A percentile compares a stretch with the other conserved stretches of the same genome.
Conservation (phyloP, 2,113 vertebrate species). For the Pluvialis apricaria region DNA sequence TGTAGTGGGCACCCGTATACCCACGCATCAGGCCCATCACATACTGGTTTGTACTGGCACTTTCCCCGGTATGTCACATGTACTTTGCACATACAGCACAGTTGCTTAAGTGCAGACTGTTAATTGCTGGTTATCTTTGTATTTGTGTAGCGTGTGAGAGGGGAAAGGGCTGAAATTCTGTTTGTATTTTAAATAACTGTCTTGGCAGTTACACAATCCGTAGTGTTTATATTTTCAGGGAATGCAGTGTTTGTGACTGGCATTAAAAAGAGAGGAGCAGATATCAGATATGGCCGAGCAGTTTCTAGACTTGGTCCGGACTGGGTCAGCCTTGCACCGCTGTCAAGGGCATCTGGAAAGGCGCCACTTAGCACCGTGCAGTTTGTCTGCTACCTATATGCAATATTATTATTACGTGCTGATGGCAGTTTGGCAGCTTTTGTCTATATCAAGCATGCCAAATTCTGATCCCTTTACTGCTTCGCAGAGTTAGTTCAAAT, state of each 20-base stretch:
- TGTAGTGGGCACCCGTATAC: not conserved
- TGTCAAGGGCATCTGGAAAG: not conserved
- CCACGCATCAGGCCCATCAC: not conserved
- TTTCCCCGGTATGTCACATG: not conserved
- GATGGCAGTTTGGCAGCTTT: not conserved
- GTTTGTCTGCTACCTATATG: not conserved
- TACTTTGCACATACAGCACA: not conserved
- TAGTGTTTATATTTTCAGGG: not conserved
- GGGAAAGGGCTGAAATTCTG: slow-evolving; percentile 14
- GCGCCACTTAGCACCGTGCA: not conserved
- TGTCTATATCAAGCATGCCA: not conserved
- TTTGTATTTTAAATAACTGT: slow-evolving; percentile 17
- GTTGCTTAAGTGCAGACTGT: not conserved
- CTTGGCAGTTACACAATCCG: not conserved
- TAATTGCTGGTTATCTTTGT: not conserved
- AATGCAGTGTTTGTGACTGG: not conserved
- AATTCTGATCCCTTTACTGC: not conserved
- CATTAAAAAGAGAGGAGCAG: not conserved
- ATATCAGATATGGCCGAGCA: not conserved
- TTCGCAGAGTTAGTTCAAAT: not conserved
- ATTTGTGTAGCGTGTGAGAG: not conserved
- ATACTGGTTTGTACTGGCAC: not conserved
- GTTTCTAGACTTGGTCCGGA: not conserved
- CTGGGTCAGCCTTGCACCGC: not conserved
- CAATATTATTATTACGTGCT: not conserved